Percentiles rank a stretch among this genome's conserved stretches.
Evolutionary conservation across 2,797 vertebrate species (phyloP).

Genomic region (Sarcophilus harrisii): DNA sequence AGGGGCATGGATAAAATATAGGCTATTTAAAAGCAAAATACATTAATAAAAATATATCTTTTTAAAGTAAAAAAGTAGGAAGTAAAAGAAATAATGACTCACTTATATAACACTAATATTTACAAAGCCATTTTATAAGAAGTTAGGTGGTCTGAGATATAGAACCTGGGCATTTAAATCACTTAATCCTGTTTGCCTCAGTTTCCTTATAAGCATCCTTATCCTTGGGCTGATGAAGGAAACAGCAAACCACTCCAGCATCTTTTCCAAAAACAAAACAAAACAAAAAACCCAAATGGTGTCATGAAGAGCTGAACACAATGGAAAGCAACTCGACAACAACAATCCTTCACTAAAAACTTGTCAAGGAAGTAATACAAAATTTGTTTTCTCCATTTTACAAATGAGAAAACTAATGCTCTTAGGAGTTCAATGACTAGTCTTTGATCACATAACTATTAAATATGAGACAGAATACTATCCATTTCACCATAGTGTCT

Average conservation of each 20-base stretch:
- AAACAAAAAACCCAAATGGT: too few species aligned
- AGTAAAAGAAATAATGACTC: background rate
- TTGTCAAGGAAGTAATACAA: background rate
- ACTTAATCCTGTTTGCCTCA: too few species aligned
- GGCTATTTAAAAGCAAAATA: background rate
- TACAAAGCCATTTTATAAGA: background rate
- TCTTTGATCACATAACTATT: background rate
- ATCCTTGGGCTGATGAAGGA: background rate
- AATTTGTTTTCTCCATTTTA: background rate
- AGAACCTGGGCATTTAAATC: too few species aligned
- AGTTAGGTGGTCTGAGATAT: too few species aligned
- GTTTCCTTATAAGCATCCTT: too few species aligned
- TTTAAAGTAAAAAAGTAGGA: background rate
- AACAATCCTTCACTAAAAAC: background rate
- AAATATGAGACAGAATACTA: background rate
- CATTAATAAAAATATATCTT: background rate
- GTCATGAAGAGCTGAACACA: background rate
- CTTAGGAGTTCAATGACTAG: background rate
- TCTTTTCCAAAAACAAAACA: background rate
- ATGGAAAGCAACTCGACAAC: background rate
- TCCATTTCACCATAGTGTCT: too few species aligned
- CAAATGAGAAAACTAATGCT: background rate
- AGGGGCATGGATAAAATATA: background rate
- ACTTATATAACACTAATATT: background rate
- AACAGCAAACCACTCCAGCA: background rate